Base-by-base conservation (phyloP, 2,113 vertebrate genomes). In the Piaya cayana region DNA sequence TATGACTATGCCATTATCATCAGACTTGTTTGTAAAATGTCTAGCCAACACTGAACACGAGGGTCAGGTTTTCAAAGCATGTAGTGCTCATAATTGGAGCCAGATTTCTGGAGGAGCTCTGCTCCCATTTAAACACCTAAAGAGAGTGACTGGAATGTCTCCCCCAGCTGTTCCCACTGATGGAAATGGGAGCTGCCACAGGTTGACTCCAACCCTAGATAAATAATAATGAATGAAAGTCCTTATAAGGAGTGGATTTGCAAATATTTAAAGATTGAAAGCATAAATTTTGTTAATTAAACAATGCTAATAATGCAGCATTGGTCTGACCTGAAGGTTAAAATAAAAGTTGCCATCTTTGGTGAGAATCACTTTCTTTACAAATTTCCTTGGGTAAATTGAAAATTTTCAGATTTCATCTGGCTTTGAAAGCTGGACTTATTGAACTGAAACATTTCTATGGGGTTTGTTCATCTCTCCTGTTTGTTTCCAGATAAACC, bases 251-350 rank as follows among this genome's bases (percentile, higher is more conserved):
- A n/a, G 30, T 81, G 76, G 90, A 94, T 96, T 96, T 93, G 88
- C 85, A 94, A 97, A 97, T 96, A 96, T 96, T 97, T 93, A 95
- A 92, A 90, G 93, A 92, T 93, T 96, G 71, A 80, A 81, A 93
- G 88, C 80, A 47, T 88, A 53, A 88, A 64, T 96, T 95, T 91
- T 84, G 59, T 92, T 96, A 95, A 97, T 97, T 93, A 96, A 96
- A 94, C 95, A 86, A 90, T 78, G 90, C 65, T 96, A 86, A 93
- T 92, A 90, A 60, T 43, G 60, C 92, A 93, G 71, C 76, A 30
- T 60, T 9, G 5, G 45, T 67, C 92, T 95, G 88, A 96, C 95
- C 93, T 76, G 72, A 65, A 96, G 92, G 92, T 94, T 96, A 92
- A 96, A 83, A 42, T 75, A 68, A 94, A 96, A 82, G n/a, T 95